Base-by-base conservation (phyloP, 2,888 invertebrate genomes). In the Sycophila texana region DNA sequence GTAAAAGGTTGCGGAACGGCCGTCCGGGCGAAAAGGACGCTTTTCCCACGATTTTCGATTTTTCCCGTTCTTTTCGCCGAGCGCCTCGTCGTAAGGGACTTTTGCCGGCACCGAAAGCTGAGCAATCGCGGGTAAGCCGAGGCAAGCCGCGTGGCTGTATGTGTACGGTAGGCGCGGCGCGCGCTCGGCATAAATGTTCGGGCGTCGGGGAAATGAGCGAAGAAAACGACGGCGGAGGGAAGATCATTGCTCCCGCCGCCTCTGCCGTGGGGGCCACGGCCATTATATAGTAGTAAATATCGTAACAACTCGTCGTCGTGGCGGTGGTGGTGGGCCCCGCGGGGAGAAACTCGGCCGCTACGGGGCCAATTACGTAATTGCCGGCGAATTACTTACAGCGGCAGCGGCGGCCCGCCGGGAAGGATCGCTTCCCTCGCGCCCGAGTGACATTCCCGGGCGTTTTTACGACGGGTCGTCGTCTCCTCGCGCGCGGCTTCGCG, bases 221-320 rank as follows among this genome's bases (percentile, higher is more conserved):
- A 74, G 53, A 78, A 55, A 63, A 78, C 70, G 68, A 60, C 70
- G 58, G 73, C 49, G 49, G 53, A 39, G 16, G 66, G 57, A 74
- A 22, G 68, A 73, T 75, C 81, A 84, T 84, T 85, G 83, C 83
- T 84, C 83, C 84, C 82, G 83, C 81, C 79, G 77, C 20, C 26
- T 60, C 58, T 60, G 82, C 63, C 57, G 79, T 85, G 39, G 57
- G 84, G 83, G n/a, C 68, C 65, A 84, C 86, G 85, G 85, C 87
- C 87, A 89, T 89, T 90, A 89, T 87, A 86, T 87, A 89, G 89
- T 89, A 89, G 89, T 90, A 90, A 90, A 90, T 89, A 89, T 89
- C 88, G 87, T 88, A 90, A 89, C 89, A 87, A 89, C 89, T 87
- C 84, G 76, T 83, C 83, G 83, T 82, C 74, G 61, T 26, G 70